Evolutionary conservation across 2,888 invertebrate genomes (phyloP), one percentile per base, ranked within the genome.

Genomic region (Macaria liturata): DNA sequence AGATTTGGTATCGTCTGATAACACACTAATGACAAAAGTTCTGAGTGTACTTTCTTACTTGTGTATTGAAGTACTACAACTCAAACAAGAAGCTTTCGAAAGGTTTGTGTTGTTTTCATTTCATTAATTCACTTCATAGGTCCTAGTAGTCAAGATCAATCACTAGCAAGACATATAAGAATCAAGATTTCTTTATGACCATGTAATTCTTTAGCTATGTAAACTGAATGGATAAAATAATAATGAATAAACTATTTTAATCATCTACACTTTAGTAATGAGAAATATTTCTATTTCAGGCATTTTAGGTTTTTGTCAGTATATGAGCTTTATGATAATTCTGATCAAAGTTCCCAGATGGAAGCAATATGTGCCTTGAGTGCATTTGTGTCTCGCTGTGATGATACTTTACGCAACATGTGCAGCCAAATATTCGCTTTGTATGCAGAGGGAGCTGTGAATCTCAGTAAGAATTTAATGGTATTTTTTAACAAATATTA

Each of bases 1-100:
- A 39, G 94, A 95, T 66, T 82, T 98, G 61, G 94, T 96, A 8
- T 95, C 96, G 66, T 96, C 97, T 32, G 97, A 98, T 83, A 97
- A 97, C 77, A 96, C 95, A 76, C 88, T 95, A 49, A 93, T 98
- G 70, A 95, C 95, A 40, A 95, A 96, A 86, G 93, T 97, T 47
- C 88, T 98, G 6, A 94, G 95, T 45, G 96, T 97, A 0, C 93
- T 98, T 59, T 94, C 95, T 9, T 94, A 96, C 6, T 88, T 97
- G 2, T 97, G 96, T 81, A 92, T 94, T 68, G 98, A 98, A 90
- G 94, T 97, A 59, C 88, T 93, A 54, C 80, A 92, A 53, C 88
- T 98, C 9, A 93, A 94, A 69, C 84, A 87, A 54, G 95, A 96
- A 81, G 95, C 96, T 6, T 92, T 92, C 66, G 89, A 92, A 58